Conservation (phyloP, 2,113 vertebrate species). For the Pao palembangensis region DNA sequence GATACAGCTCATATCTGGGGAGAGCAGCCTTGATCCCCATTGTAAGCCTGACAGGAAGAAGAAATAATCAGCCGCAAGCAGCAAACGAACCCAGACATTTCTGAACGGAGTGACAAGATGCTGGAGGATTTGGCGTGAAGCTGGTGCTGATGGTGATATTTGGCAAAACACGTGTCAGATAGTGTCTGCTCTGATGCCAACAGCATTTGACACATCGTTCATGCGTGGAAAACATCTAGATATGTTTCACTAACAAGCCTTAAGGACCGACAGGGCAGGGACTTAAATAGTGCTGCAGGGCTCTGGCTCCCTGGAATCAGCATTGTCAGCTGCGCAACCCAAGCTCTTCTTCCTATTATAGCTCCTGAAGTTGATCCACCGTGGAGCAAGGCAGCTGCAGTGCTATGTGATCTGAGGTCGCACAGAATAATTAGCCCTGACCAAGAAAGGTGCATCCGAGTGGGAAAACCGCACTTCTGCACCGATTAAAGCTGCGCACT, state of each 20-base stretch:
- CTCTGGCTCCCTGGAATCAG: slow-evolving; percentile 71
- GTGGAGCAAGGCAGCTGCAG: slow-evolving; percentile 72
- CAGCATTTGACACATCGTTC: not conserved
- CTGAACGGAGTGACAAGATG: too few relatives aligned
- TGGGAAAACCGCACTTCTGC: slow-evolving; percentile 3
- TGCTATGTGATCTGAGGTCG: slow-evolving; percentile 70
- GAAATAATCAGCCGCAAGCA: slow-evolving; percentile 12
- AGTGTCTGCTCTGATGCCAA: not conserved
- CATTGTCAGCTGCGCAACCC: slow-evolving; percentile 77
- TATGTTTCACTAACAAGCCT: slow-evolving; percentile 43
- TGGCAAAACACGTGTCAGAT: not conserved
- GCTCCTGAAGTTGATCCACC: slow-evolving; percentile 68
- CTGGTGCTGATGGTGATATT: too few relatives aligned
- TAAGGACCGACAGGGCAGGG: slow-evolving; percentile 36
- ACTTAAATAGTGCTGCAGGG: slow-evolving; percentile 75
- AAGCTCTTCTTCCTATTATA: slow-evolving; percentile 80
- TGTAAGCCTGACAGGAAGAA: slow-evolving; percentile 23
- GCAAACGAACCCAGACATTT: not conserved
- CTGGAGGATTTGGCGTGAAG: too few relatives aligned
- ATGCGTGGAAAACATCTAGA: not conserved
- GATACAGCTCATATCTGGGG: slow-evolving; percentile 86
- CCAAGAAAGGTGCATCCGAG: slow-evolving; percentile 54
- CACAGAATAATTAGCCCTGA: slow-evolving; percentile 54
- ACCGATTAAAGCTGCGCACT: slow-evolving; percentile 12
- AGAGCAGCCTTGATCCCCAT: slow-evolving; percentile 89